Conservation (phyloP, 2,888 invertebrate genomes). For the Ophioninae sp. region DNA sequence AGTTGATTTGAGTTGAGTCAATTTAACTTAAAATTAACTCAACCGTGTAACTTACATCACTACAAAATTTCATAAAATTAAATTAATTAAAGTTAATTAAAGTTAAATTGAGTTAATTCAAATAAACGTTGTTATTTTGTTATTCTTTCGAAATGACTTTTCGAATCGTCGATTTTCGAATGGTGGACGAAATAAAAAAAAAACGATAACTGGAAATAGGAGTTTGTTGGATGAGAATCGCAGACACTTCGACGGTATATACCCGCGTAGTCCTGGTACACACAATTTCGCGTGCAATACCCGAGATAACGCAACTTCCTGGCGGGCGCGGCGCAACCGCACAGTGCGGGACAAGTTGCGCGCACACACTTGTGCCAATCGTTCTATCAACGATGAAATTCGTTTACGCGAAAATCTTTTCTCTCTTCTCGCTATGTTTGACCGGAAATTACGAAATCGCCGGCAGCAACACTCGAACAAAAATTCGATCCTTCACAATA, state of each 20-base stretch:
- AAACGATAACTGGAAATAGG: not conserved
- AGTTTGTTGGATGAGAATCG: slow-evolving; percentile 12
- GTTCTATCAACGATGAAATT: slow-evolving; percentile 63
- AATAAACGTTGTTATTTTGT: no score
- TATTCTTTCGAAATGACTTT: no score
- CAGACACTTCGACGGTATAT: slow-evolving; percentile 58
- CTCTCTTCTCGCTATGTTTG: slow-evolving; percentile 36
- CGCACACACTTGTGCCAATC: slow-evolving; percentile 56
- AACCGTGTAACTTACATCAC: no score
- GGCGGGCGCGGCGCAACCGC: slow-evolving; percentile 56
- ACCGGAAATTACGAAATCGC: not conserved
- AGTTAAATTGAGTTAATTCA: no score
- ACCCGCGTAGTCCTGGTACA: slow-evolving; percentile 69
- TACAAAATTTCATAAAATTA: no score
- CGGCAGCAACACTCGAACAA: no score
- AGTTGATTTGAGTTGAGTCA: no score
- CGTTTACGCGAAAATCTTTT: slow-evolving; percentile 55
- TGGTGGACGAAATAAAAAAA: not conserved
- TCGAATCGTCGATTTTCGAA: not conserved
- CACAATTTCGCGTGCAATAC: slow-evolving; percentile 76
- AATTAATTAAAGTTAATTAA: no score
- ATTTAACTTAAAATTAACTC: no score
- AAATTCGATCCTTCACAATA: not conserved
- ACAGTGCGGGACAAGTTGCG: slow-evolving; percentile 2
- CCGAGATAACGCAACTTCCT: slow-evolving; percentile 76